Evolutionary conservation across 2,113 vertebrate species (phyloP), one percentile per base, ranked within the genome.

Genomic region (Chroicocephalus ridibundus): DNA sequence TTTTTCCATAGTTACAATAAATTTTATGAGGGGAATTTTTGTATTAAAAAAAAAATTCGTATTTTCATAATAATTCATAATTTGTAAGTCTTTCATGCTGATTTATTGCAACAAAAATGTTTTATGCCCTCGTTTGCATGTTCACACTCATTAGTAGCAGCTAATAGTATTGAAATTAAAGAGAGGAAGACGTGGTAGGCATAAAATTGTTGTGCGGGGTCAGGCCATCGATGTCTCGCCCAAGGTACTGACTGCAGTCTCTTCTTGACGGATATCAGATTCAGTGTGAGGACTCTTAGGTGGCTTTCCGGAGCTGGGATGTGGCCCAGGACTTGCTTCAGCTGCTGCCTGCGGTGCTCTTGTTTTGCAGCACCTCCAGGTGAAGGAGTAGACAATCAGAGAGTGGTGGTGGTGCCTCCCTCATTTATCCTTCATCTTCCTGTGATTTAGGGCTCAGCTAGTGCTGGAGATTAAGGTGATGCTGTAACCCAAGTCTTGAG

Each of bases 221-320:
- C 57, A 76, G 62, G 29, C 44, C 0, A 0, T 40, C 1, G 1
- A 4, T 10, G 15, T 71, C 24, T 71, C 1, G 1, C 64, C 32
- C 22, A 18, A 12, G 42, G 25, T 52, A 5, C 64, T 44, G 65
- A 31, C 19, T 44, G 29, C 52, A 36, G 38, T 54, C 9, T 54
- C 6, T 34, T 52, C 26, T 31, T 57, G 18, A 27, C 0, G 31
- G 38, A 6, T n/a, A 27, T 16, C 4, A 2, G 12, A 47, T 68
- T 84, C 24, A 20, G 38, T 13, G 49, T 42, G 25, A 69, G 36
- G 7, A 60, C 29, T 34, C 8, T 58, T 32, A 51, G 40, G 21
- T 36, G 47, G 11, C 12, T 16, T 69, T 91, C 83, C 86, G 79
- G 69, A 70, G 75, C 54, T 82, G 79, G 54, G 60, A 61, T 51